Evolutionary conservation across 2,113 vertebrate species (phyloP), one percentile per base, ranked within the genome.

Genomic region (Thunnus maccoyii): DNA sequence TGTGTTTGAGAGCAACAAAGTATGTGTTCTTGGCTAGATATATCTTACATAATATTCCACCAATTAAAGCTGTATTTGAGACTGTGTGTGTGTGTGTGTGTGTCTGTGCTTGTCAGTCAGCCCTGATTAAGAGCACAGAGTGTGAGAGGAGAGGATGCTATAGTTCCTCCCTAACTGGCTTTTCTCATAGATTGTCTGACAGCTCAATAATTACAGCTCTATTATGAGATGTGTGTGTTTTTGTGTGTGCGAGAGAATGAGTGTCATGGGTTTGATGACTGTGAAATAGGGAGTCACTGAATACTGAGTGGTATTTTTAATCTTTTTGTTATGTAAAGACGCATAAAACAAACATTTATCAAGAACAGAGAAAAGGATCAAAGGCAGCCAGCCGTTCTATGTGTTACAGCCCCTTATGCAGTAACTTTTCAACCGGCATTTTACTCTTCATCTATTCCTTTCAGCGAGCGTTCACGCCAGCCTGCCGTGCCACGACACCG

Each of bases 161-260:
- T 81, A 84, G 75, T 86, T 87, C 83, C 80, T 82, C 18, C 72
- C 61, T 68, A 78, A 83, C 86, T 87, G 84, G 74, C 81, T 88
- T 87, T 86, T 88, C 64, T 86, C 85, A 84, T 63, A 83, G 77
- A 84, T 87, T 84, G 57, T 50, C 80, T 93, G 90, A 89, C 91
- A 92, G 85, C 76, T 91, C 79, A 76, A 65, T 92, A 90, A 93
- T 93, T 93, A 92, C 82, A 89, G 75, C 78, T 91, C 81, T 84
- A 81, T 92, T 91, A 85, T 89, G 70, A 87, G 72, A 11, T 69
- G 77, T 72, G 77, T 78, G 74, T 32, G 51, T 20, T 36, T 46
- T 27, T 50, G 32, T 16, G 62, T 16, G 76, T n/a, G 76, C n/a
- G 18, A 46, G 36, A 67, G 75, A 88, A 72, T 71, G 75, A 84